Evolutionary conservation across 2,888 invertebrate genomes (phyloP).

Genomic region (Matsumyia berberina): DNA sequence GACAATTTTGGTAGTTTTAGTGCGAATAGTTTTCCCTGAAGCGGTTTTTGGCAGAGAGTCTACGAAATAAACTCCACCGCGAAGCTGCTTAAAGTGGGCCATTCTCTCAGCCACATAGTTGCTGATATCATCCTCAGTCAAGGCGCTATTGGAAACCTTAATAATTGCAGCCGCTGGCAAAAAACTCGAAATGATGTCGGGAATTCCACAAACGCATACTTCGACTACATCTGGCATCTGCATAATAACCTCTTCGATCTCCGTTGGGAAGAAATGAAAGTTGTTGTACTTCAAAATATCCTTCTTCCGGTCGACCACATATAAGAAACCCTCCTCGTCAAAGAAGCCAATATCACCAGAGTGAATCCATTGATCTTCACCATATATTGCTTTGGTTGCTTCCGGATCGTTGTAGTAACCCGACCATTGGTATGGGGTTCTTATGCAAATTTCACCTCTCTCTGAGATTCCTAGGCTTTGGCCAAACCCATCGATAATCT

Average conservation of each 20-base stretch:
- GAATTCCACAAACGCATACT: conserved; percentile 77
- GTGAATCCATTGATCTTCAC: conserved; percentile 75
- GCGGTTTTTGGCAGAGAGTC: conserved; percentile 75
- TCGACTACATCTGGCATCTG: conserved; percentile 71
- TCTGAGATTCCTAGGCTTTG: conserved; percentile 58
- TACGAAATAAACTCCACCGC: conserved; percentile 77
- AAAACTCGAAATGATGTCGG: conserved; percentile 68
- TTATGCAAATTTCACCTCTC: conserved; percentile 76
- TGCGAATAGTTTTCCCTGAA: conserved; percentile 77
- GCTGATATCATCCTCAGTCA: conserved; percentile 58
- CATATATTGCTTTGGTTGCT: conserved; percentile 61
- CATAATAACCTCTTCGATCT: conserved; percentile 76
- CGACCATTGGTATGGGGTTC: conserved; percentile 54
- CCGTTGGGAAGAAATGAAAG: conserved; percentile 77
- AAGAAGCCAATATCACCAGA: conserved; percentile 78
- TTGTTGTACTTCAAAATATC: conserved; percentile 78
- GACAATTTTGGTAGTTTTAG: conserved; percentile 69
- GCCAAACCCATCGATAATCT: conserved; percentile 76
- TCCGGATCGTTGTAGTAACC: conserved; percentile 75
- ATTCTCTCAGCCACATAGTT: conserved; percentile 72
- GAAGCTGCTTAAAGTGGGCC: conserved; percentile 77
- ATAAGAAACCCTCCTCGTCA: conserved; percentile 73
- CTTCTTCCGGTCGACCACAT: conserved; percentile 77
- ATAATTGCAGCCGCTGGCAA: conserved; percentile 77
- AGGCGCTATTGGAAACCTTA: conserved; percentile 44